Base-by-base conservation (phyloP, 2,888 invertebrate genomes). In the Leptopilina drosophilae region DNA sequence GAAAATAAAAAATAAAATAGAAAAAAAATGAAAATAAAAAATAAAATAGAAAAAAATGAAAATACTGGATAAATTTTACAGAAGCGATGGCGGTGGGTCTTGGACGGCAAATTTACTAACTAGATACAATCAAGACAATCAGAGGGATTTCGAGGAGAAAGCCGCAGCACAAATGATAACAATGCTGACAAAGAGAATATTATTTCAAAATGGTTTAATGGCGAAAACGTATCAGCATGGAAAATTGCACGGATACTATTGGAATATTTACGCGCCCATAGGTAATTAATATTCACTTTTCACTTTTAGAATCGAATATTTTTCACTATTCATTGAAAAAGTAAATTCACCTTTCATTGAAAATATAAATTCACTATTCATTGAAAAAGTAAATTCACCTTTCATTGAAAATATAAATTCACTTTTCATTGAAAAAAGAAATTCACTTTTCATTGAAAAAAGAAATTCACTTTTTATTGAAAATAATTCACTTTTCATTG, bases 111-210 rank as follows among this genome's bases (percentile, higher is more conserved):
- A 95, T 85, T 92, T 96, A 78, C 95, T 96, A 0, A 95, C 96
- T 5, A 94, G 97, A 84, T 96, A 96, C 88, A 97, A 97, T 92
- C 97, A 97, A 91, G 97, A 97, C 91, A 95, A 96, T 87, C 97
- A 97, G 91, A 93, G 97, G 6, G 95, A 97, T 81, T 95, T 95
- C 88, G 97, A 97, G 91, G 97, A 97, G 92, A 94, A 94, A 83
- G 94, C 95, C 0, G 94, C 95, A 84, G 93, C 95, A 76, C 94
- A 95, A 90, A 95, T 96, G 94, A 93, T 94, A 14, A 90, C 93
- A 6, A 92, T 95, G 20, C 92, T 96, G 81, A 94, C 94, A 0
- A 93, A 94, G 78, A 92, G 92, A 82, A 90, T 91, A 15, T 84
- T 88, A 42, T 82, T 87, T 14, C 90, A 91, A 77, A 82, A 82